Conservation (phyloP, 2,888 invertebrate species). For the Phrixothrix hirtus region DNA sequence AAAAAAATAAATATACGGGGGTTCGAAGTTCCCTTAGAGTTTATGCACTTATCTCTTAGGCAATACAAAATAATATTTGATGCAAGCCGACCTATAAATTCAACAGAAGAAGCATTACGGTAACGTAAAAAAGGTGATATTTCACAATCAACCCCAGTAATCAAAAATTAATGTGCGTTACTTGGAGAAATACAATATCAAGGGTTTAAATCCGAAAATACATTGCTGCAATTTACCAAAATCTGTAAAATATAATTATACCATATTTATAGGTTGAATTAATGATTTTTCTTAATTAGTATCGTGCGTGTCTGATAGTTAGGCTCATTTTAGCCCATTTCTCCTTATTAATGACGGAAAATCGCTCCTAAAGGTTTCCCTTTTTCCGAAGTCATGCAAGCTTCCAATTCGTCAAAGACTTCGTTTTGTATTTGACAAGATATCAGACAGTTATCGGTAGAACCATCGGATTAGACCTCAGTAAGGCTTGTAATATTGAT, state of each 20-base stretch:
- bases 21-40: too few species aligned
- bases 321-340: constrained; percentile 44
- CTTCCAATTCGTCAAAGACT: constrained; percentile 52
- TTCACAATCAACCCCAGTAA: too few species aligned
- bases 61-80: too few species aligned
- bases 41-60: too few species aligned
- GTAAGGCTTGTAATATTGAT: constrained; percentile 11
- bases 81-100: too few species aligned
- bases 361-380: constrained; percentile 46
- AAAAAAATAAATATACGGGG: too few species aligned
- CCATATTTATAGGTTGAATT: constrained; percentile 51
- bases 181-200: constrained; percentile 6
- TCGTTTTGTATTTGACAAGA: constrained; percentile 46
- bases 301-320: constrained; percentile 49
- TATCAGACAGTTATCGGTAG: constrained; percentile 32
- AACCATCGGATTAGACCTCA: constrained; percentile 24
- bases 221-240: constrained; percentile 29
- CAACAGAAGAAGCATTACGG: too few species aligned
- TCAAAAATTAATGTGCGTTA: too few species aligned
- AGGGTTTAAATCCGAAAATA: constrained; percentile 12
- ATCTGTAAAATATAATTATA: constrained; percentile 47
- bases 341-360: constrained; percentile 45
- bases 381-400: constrained; percentile 48
- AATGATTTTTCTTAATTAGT: constrained; percentile 56
- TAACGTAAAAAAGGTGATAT: too few species aligned